Base-by-base conservation (phyloP, 2,888 invertebrate species). In the Galerucella pusilla region DNA sequence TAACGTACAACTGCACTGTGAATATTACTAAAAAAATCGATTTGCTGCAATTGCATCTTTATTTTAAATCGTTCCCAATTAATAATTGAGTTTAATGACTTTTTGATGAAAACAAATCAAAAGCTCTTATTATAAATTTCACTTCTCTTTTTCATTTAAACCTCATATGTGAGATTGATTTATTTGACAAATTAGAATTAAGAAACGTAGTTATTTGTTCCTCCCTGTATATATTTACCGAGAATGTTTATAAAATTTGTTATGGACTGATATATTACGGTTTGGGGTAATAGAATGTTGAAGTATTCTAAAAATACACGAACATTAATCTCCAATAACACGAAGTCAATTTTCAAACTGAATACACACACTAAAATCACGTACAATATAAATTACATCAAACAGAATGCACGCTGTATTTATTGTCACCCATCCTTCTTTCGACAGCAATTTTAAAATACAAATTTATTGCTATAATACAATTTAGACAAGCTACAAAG, bases 341-440 rank as follows among this genome's bases (percentile, higher is more conserved):
- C 35, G 64, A 64, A 42, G 64, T 42, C 64, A 64, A 64, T 64
- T 64, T 54, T 57, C 54, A 54, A 68, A 68, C 67, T 57, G 42
- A 68, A 68, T 54, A 68, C 67, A 28, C 67, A 68, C 14, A 68
- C 14, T 54, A 68, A 68, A 68, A 68, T 68, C 67, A 68, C 67
- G 67, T 68, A 68, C n/a, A 35, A 11, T 42, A 45, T 64, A 42
- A 64, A 54, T 68, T 54, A 54, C 35, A 68, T 16, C 42, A 57
- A 68, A 68, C 52, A 68, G 54, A 68, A 57, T 57, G 67, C 54
- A 57, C 35, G 54, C 25, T 68, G 54, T 68, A 68, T 68, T 68
- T 54, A 57, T 42, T 68, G 67, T 68, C 65, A 60, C 64, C 42
- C 64, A 64, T 64, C 45, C 64, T 45, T 42, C 14, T 64, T 7